Evolutionary conservation across 2,888 invertebrate species (phyloP).

Genomic region (Morpho achilles): DNA sequence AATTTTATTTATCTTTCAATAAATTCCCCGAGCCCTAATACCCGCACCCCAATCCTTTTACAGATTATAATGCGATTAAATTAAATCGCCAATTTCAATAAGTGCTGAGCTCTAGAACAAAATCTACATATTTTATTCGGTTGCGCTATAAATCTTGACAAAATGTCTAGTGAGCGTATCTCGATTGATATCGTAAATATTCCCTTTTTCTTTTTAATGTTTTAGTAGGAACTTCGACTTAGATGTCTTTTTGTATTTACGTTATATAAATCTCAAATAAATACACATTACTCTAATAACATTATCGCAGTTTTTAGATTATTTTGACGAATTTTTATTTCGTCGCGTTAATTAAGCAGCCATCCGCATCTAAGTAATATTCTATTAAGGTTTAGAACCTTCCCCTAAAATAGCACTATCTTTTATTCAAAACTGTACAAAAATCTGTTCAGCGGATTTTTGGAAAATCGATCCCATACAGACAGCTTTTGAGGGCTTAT

Average conservation of each 20-base stretch:
- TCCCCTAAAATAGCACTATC: too few species aligned
- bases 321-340: too few species aligned
- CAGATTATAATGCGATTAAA: slow-evolving; percentile 53
- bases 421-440: too few species aligned
- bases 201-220: slow-evolving; percentile 12
- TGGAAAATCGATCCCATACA: too few species aligned
- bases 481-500: too few species aligned
- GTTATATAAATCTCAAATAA: background rate
- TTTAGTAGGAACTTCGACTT: slow-evolving; percentile 6
- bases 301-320: too few species aligned
- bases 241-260: slow-evolving; percentile 1
- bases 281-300: too few species aligned
- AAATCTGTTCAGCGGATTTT: too few species aligned
- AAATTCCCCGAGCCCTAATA: slow-evolving; percentile 21
- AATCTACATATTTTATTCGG: slow-evolving; percentile 70
- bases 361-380: too few species aligned
- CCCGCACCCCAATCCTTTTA: slow-evolving; percentile 35
- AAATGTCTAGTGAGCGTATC: slow-evolving; percentile 39
- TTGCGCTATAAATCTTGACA: slow-evolving; percentile 50
- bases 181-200: slow-evolving; percentile 64
- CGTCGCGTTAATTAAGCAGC: too few species aligned
- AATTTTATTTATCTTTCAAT: slow-evolving; percentile 26
- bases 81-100: slow-evolving; percentile 76
- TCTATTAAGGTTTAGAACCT: too few species aligned
- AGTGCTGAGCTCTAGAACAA: slow-evolving; percentile 61